Conservation (phyloP, 2,888 invertebrate genomes). For the Corbicula japonica region DNA sequence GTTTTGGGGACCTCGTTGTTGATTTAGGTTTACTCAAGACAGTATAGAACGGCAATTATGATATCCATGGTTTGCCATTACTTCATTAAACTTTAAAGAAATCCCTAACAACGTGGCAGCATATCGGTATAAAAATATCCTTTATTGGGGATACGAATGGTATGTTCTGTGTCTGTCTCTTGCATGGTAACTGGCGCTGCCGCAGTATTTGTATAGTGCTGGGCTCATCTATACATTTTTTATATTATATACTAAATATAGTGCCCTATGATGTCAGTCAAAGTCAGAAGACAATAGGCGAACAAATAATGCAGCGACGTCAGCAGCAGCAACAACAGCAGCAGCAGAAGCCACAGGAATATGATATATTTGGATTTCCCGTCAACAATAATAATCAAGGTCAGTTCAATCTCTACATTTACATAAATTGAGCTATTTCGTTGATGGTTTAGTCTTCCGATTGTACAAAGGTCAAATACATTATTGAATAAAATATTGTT, state of each 20-base stretch:
- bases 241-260: not conserved
- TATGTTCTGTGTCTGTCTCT: not conserved
- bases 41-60: not conserved
- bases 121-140: not conserved
- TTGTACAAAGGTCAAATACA: not conserved
- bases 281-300: constrained; percentile 6
- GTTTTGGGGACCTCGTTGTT: too few relatives aligned
- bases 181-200: not conserved
- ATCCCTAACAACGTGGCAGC: not conserved
- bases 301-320: constrained; percentile 14
- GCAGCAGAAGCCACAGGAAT: constrained; percentile 5
- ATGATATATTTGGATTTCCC: constrained; percentile 33
- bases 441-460: too few relatives aligned
- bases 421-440: not conserved
- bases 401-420: not conserved
- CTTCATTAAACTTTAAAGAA: not conserved
- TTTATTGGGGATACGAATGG: not conserved
- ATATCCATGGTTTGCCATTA: not conserved
- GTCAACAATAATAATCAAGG: constrained; percentile 22
- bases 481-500: not conserved
- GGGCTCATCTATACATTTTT: not conserved
- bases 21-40: not conserved
- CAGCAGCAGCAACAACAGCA: constrained; percentile 25
- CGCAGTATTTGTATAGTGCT: not conserved
- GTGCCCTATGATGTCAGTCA: constrained; percentile 19